Evolutionary conservation across 1,140 invertebrate species (phyloP).

Genomic region (Tetraneura akinire): DNA sequence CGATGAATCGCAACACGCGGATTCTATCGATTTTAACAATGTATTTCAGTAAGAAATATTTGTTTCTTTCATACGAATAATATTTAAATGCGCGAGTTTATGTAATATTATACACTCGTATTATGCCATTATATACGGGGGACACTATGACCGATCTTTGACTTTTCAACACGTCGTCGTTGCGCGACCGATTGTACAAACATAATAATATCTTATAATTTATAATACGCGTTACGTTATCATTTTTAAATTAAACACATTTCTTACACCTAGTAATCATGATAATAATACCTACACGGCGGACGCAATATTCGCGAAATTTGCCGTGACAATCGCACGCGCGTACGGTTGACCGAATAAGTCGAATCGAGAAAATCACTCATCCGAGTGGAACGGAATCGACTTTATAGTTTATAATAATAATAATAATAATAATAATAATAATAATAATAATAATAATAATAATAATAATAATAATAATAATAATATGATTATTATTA

Average conservation of each 20-base stretch:
- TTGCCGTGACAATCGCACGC: background rate
- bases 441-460: too few species aligned
- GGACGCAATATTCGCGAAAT: background rate
- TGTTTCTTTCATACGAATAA: background rate
- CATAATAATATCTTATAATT: background rate
- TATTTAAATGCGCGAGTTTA: too few species aligned
- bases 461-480: too few species aligned
- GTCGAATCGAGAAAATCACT: background rate
- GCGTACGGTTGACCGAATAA: constrained; percentile 9
- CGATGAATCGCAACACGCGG: background rate
- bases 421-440: too few species aligned
- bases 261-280: background rate
- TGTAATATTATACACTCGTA: too few species aligned
- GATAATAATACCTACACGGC: background rate
- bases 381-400: constrained; percentile 22
- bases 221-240: background rate
- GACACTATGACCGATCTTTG: too few species aligned
- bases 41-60: background rate
- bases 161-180: too few species aligned
- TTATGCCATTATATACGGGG: too few species aligned
- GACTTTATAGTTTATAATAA: background rate
- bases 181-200: background rate
- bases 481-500: too few species aligned
- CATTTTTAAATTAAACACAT: too few species aligned
- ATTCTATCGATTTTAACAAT: background rate